These are phyloP conservation scores for Paedocypris sp. DNA, from an alignment of 2,113 vertebrate genomes.

Conservation along the genomic window DNA sequence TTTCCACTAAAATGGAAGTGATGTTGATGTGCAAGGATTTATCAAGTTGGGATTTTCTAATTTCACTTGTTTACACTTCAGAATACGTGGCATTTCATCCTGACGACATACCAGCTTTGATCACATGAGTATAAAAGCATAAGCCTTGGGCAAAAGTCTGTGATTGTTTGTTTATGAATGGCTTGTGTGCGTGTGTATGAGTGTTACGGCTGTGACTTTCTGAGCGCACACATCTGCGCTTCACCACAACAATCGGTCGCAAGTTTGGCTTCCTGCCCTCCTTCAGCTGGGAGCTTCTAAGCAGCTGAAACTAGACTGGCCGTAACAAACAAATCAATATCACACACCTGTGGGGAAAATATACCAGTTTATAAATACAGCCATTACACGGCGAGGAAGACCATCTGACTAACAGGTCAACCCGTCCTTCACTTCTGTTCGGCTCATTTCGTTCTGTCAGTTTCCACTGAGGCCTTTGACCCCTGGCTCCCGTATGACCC, in stretches of 20 bases:
- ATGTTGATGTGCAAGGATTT: slow-evolving; percentile 1
- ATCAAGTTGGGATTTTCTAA: slow-evolving; percentile 18
- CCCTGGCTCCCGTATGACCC: neutral
- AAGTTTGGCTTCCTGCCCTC: neutral
- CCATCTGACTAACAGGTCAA: slow-evolving; percentile 2
- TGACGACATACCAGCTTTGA: slow-evolving; percentile 16
- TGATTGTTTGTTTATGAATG: slow-evolving; percentile 15
- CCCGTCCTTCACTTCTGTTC: neutral
- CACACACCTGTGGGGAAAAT: slow-evolving; percentile 4
- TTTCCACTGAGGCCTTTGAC: neutral
- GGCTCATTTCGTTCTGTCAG: neutral
- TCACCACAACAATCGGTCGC: slow-evolving; percentile 8
- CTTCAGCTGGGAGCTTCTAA: neutral
- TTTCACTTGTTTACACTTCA: slow-evolving; percentile 5
- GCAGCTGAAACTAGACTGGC: neutral
- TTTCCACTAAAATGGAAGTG: slow-evolving; percentile 3
- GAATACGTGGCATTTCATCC: slow-evolving; percentile 7
- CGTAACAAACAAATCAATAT: slow-evolving; percentile 15
- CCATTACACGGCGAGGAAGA: neutral
- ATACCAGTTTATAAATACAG: neutral
- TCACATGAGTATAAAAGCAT: slow-evolving; percentile 8
- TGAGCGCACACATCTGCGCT: slow-evolving; percentile 3
- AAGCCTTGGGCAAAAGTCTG: neutral
- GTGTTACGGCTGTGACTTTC: slow-evolving; percentile 16
- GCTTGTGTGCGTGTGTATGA: neutral